These are phyloP conservation scores for Drosophila colorata DNA, from an alignment of 2,888 invertebrate genomes.

Conservation along the genomic window DNA sequence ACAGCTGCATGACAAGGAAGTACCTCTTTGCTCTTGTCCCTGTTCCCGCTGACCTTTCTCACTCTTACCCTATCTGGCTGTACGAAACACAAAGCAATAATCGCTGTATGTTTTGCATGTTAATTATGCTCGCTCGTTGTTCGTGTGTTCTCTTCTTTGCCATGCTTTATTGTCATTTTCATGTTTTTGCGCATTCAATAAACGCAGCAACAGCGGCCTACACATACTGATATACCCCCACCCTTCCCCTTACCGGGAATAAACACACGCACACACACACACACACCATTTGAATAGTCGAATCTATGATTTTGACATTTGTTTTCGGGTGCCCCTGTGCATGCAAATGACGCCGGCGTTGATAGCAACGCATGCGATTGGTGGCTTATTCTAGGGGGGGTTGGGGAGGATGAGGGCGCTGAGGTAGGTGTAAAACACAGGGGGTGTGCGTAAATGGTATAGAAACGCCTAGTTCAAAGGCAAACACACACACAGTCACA, in stretches of 20 bases:
- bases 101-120: conserved; percentile 74
- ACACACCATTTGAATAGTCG: conserved; percentile 25
- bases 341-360: conserved; percentile 73
- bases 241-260: conserved; percentile 2
- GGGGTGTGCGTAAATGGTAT: conserved; percentile 22
- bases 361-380: conserved; percentile 58
- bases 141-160: conserved; percentile 24
- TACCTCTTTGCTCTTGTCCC: not conserved
- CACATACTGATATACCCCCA: conserved; percentile 25
- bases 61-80: not conserved
- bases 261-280: conserved; percentile 13
- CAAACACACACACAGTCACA: conserved; percentile 5
- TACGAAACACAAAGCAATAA: conserved; percentile 61
- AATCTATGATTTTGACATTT: conserved; percentile 80
- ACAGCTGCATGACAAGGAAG: conserved; percentile 18
- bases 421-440: not conserved
- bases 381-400: conserved; percentile 4
- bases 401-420: not conserved
- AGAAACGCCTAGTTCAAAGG: conserved; percentile 20
- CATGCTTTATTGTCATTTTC: conserved; percentile 68
- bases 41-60: not conserved
- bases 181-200: conserved; percentile 79
- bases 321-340: conserved; percentile 69
- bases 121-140: conserved; percentile 61
- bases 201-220: conserved; percentile 54